Evolutionary conservation across 1,140 invertebrate genomes (phyloP).

Genomic region (Drosophila azteca): DNA sequence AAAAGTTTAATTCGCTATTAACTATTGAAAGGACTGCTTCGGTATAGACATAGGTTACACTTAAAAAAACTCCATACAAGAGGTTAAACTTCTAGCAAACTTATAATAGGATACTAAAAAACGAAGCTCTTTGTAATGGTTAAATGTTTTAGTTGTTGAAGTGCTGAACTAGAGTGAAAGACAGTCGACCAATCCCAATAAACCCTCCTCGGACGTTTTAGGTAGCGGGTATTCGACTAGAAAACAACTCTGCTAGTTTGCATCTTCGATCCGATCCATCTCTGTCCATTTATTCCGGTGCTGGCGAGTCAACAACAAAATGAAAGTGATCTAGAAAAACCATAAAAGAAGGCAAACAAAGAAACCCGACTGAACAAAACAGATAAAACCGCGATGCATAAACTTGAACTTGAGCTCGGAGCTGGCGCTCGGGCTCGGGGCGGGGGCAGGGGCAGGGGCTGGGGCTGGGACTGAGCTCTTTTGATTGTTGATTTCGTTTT

Average conservation of each 20-base stretch:
- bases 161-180: too few species aligned
- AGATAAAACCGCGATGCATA: slow-evolving; percentile 36
- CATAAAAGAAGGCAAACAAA: slow-evolving; percentile 33
- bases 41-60: too few species aligned
- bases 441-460: neutral
- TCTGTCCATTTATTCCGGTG: slow-evolving; percentile 27
- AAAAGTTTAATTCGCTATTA: neutral
- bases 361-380: slow-evolving; percentile 12
- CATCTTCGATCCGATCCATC: slow-evolving; percentile 16
- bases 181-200: neutral
- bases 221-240: slow-evolving; percentile 2
- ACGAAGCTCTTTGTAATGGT: neutral
- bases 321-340: slow-evolving; percentile 61
- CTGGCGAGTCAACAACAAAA: slow-evolving; percentile 50
- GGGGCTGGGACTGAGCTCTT: slow-evolving; percentile 27
- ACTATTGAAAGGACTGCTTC: too few species aligned
- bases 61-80: too few species aligned
- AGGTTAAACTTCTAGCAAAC: too few species aligned
- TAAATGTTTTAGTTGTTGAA: too few species aligned
- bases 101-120: neutral
- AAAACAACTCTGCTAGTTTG: slow-evolving; percentile 9
- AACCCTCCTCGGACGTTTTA: neutral
- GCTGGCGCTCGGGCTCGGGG: slow-evolving; percentile 2
- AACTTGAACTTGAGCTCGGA: slow-evolving; percentile 56
- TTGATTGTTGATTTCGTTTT: slow-evolving; percentile 42